Conservation (phyloP, 2,113 vertebrate genomes). For the Motacilla alba region DNA sequence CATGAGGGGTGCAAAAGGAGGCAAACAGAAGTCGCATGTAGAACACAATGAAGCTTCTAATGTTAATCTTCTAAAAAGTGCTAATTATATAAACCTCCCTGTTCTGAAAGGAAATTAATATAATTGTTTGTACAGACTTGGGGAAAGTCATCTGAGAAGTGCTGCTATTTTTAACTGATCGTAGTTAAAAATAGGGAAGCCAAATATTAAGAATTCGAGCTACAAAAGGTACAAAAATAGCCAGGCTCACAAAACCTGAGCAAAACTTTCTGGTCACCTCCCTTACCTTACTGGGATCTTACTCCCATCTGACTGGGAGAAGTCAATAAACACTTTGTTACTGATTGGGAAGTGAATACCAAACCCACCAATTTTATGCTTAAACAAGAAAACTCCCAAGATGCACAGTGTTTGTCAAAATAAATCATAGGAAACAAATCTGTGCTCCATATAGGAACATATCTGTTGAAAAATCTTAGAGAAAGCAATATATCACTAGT, state of each 20-base stretch:
- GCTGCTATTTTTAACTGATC: not conserved
- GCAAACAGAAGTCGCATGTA: not conserved
- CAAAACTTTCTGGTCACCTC: not conserved
- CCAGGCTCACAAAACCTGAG: not conserved
- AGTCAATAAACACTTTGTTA: not conserved
- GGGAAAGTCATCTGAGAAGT: not conserved
- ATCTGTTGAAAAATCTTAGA: not conserved
- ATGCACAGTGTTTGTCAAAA: not conserved
- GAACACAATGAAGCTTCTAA: not conserved
- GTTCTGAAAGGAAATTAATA: not conserved
- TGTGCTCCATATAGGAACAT: not conserved
- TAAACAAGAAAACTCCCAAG: not conserved
- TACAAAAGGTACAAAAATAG: not conserved
- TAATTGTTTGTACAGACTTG: not conserved
- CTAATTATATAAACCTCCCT: not conserved
- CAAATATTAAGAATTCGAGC: not conserved
- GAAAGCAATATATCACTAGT: not conserved
- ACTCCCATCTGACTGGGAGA: not conserved
- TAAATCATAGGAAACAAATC: not conserved
- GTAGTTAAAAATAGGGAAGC: not conserved
- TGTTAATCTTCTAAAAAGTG: not conserved
- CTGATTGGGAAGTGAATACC: not conserved
- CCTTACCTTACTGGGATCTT: not conserved
- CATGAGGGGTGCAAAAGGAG: not conserved
- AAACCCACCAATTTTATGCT: not conserved